Evolutionary conservation across 2,797 vertebrate genomes (phyloP), one percentile per base, ranked within the genome.

Genomic region (Amblyopsis hoosieri): DNA sequence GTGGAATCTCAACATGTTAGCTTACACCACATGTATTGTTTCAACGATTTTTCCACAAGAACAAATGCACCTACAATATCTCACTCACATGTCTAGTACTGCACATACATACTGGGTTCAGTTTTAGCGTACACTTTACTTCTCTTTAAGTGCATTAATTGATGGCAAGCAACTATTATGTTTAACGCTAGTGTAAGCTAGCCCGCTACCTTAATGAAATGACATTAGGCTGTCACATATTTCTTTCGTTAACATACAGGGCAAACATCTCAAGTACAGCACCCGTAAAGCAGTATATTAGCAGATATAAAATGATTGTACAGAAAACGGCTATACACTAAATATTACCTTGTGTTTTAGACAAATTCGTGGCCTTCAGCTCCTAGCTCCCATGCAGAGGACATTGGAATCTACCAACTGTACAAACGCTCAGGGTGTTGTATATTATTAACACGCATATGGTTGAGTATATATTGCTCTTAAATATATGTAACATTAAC

Each of bases 361-460:
- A 62, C 9, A 52, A 7, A 80, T 29, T 45, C 1, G 69, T 33
- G 76, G 85, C 84, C 80, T 85, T 85, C 23, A 80, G 78, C 23
- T 72, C 50, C 17, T 69, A 52, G 55, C 54, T 76, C 53, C 45
- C 2, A 67, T 33, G 48, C 70, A 76, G 86, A 93, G 92, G 92
- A 82, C 91, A 86, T 74, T 45, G 89, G 90, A 85, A 67, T 74
- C 3, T 81, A 89, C 93, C 90, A 93, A 82, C 45, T 81, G 1
- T 3, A 9, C 2, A 12, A 45, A 42, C 8, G 31, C 2, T 9
- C 47, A 3, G 45, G 42, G 62, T 58, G 11, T 29, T 15, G 0
- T 62, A 31, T 10, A 14, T 45, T 23, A 12, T n/a, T 15, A 3
- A 13, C 23, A 46, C 50, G 4, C 45, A 2, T 1, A 0, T 17